These are phyloP conservation scores for Ophthalmolycus amberensis DNA, from an alignment of 2,113 vertebrate genomes.

Conservation along the genomic window DNA sequence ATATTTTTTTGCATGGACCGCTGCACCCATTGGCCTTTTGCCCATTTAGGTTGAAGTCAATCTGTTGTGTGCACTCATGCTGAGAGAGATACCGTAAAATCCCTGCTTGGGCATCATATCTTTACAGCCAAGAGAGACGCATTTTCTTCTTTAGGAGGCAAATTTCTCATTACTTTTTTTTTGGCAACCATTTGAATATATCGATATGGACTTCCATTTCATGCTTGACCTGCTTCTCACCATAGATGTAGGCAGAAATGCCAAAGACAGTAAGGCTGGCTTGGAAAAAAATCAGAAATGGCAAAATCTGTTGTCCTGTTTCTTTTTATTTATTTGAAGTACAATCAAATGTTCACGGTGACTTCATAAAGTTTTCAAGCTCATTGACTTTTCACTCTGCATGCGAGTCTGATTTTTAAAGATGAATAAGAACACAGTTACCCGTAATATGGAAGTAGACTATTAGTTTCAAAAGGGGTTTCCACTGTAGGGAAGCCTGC, in stretches of 20 bases:
- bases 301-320: slow-evolving; percentile 16
- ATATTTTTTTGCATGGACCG: slow-evolving; percentile 36
- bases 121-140: slow-evolving; percentile 26
- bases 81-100: slow-evolving; percentile 45
- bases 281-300: slow-evolving; percentile 30
- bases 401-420: not conserved
- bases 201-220: slow-evolving; percentile 65
- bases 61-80: slow-evolving; percentile 63
- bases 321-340: slow-evolving; percentile 7
- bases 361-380: not conserved
- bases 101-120: slow-evolving; percentile 20
- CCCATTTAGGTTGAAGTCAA: slow-evolving; percentile 55
- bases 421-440: not conserved
- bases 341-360: not conserved
- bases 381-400: not conserved
- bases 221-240: slow-evolving; percentile 66
- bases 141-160: slow-evolving; percentile 51
- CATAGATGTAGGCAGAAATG: slow-evolving; percentile 40
- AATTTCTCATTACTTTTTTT: slow-evolving; percentile 51
- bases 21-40: slow-evolving; percentile 62
- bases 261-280: slow-evolving; percentile 29
- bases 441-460: not conserved
- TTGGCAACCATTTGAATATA: slow-evolving; percentile 65
- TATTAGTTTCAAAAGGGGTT: too few relatives aligned
- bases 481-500: too few relatives aligned